Base-by-base conservation (phyloP, 2,888 invertebrate genomes). In the Orthosia incerta region DNA sequence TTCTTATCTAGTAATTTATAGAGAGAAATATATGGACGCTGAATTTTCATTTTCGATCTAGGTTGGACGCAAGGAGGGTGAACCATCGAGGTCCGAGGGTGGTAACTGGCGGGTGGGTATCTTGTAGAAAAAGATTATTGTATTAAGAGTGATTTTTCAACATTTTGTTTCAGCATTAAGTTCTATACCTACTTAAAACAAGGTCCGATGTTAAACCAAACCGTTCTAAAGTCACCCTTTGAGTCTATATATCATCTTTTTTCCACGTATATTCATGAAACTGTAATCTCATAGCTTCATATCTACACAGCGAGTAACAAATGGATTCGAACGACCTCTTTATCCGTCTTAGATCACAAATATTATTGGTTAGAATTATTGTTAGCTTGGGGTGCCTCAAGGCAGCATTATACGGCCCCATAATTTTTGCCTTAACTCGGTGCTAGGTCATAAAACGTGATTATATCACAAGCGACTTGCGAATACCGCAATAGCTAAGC, bases 41-140 rank as follows among this genome's bases (percentile, higher is more conserved):
- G 94, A 94, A 94, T 95, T 95, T 96, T 96, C 95, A 95, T 95
- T 96, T 96, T 95, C 95, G 91, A 95, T 96, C 93, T 96, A 96
- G 96, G 96, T 95, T 89, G 95, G 93, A 93, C 86, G 88, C 93
- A 91, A 89, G 91, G 95, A 95, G 89, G 93, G 93, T 89, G 95
- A 94, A 74, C 82, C 91, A 83, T 80, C 94, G 86, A 92, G 94
- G 91, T 90, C 92, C 86, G 95, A 95, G 88, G 91, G 90, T 94
- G 95, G 96, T 92, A 93, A 93, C 92, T 96, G 95, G 96, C 91
- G 96, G 96, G 96, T 96, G 93, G 96, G 96, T 96, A 96, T 96
- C 94, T 88, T 84, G 83, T 87, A 87, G 87, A 87, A 82, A 81
- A 77, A 86, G 83, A 83, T 85, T 83, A 87, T 86, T 89, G 85